These are phyloP conservation scores for Bubo scandiacus DNA, from an alignment of 2,113 vertebrate species.

Conservation along the genomic window DNA sequence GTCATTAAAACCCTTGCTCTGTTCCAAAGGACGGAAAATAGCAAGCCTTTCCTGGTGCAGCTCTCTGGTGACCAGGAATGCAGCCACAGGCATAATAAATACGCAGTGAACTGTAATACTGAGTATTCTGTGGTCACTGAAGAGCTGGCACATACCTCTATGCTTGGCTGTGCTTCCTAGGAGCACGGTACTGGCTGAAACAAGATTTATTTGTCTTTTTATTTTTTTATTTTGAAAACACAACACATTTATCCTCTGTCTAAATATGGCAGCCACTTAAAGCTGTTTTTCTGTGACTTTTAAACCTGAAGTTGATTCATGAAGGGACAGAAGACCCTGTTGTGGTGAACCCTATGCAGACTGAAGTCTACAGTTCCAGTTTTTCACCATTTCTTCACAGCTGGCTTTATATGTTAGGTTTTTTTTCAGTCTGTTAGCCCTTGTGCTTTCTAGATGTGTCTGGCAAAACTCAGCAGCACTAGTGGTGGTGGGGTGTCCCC, in stretches of 20 bases:
- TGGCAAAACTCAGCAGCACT: background rate
- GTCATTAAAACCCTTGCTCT: background rate
- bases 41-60: background rate
- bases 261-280: background rate
- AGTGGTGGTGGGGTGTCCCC: background rate
- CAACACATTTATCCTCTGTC: background rate
- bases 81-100: background rate
- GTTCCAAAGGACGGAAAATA: background rate
- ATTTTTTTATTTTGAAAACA: background rate
- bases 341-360: background rate
- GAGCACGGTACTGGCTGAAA: background rate
- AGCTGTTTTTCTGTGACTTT: background rate
- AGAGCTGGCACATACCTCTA: background rate
- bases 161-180: background rate
- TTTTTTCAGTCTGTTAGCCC: background rate
- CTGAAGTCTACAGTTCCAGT: background rate
- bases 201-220: background rate
- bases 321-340: background rate
- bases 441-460: background rate
- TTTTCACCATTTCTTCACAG: background rate
- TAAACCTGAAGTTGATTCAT: background rate
- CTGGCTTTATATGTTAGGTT: background rate
- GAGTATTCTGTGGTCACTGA: background rate
- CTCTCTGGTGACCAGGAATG: background rate
- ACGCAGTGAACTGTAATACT: fast-evolving